Evolutionary conservation across 2,113 vertebrate genomes (phyloP).

Genomic region (Notarius quadriscutis): DNA sequence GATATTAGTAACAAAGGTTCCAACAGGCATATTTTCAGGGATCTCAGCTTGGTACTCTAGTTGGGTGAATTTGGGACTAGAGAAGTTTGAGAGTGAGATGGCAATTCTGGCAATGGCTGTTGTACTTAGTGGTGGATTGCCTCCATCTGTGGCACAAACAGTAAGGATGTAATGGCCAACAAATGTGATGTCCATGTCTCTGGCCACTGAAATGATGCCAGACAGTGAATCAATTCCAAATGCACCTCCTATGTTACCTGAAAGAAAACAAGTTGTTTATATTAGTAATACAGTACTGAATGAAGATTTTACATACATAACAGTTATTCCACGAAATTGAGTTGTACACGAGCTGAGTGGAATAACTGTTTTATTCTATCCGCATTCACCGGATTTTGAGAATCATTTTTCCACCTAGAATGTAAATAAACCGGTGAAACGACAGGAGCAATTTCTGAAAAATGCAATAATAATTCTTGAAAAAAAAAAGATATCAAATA

Average conservation of each 20-base stretch:
- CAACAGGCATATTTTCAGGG: constrained; percentile 84
- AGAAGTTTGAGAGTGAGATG: constrained; percentile 87
- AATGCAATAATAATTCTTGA: too few species aligned
- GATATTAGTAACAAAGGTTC: constrained; percentile 83
- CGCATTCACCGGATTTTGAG: too few species aligned
- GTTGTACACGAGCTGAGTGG: too few species aligned
- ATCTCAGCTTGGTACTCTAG: constrained; percentile 93
- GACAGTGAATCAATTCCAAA: constrained; percentile 90
- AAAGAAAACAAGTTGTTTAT: constrained; percentile 24
- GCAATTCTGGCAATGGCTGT: constrained; percentile 86
- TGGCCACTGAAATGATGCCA: constrained; percentile 85
- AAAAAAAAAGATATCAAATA: too few species aligned
- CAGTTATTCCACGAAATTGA: background rate
- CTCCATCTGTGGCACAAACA: constrained; percentile 85
- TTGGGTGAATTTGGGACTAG: constrained; percentile 86
- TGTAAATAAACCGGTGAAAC: too few species aligned
- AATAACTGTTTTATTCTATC: too few species aligned
- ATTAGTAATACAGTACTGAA: background rate
- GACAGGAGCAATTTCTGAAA: too few species aligned
- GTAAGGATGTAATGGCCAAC: constrained; percentile 89
- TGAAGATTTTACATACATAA: background rate
- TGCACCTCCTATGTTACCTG: constrained; percentile 88
- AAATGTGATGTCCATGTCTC: constrained; percentile 82
- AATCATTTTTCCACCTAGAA: too few species aligned
- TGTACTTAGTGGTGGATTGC: constrained; percentile 85